Conservation (phyloP, 2,888 invertebrate species). For the Lasioglossum pauxillum region DNA sequence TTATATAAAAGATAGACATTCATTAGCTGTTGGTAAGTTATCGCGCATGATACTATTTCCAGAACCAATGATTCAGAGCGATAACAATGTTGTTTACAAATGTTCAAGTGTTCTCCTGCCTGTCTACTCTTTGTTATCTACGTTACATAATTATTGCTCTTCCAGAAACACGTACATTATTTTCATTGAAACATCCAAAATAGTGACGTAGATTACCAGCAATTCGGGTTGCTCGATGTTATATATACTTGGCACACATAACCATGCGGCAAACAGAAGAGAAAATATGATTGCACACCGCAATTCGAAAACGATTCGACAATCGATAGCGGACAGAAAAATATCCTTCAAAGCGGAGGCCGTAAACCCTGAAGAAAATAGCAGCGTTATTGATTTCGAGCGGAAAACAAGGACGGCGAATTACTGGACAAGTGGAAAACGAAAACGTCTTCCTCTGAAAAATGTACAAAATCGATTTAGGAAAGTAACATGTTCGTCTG, state of each 20-base stretch:
- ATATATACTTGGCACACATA: background rate
- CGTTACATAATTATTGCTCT: background rate
- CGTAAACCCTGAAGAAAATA: background rate
- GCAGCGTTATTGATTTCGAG: constrained; percentile 4
- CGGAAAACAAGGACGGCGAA: background rate
- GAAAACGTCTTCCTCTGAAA: background rate
- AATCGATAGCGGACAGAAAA: background rate
- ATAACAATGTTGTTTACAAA: background rate
- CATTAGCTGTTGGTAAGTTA: background rate
- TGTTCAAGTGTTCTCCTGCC: too few relatives aligned
- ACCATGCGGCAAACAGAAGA: background rate
- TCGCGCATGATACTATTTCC: background rate
- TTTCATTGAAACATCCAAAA: background rate
- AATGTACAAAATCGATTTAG: background rate
- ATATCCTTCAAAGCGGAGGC: background rate
- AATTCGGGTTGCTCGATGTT: background rate
- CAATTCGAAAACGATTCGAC: background rate
- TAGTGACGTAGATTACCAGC: background rate
- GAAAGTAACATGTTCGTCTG: background rate
- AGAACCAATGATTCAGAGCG: background rate
- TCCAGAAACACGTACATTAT: background rate
- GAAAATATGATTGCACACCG: background rate
- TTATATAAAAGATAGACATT: background rate
- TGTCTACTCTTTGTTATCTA: too few relatives aligned
- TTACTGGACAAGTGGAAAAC: background rate